Evolutionary conservation across 2,888 invertebrate species (phyloP), one percentile per base, ranked within the genome.

Genomic region (Panzeria rudis): DNA sequence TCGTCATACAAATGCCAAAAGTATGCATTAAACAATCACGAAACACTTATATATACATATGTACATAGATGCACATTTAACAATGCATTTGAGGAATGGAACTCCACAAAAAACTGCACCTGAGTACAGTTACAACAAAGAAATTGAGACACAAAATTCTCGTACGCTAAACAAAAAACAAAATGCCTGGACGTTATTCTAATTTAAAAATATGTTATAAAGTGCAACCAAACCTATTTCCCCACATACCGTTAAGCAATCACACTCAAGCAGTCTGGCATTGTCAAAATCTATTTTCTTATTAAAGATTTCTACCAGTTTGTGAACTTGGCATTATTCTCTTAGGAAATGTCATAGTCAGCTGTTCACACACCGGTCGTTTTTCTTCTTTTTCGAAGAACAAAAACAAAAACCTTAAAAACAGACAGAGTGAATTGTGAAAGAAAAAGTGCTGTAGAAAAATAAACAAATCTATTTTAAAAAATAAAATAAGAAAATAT

Each of bases 351-450:
- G 83, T 69, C 78, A 73, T 41, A 38, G 41, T 61, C 80, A 86
- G 83, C 83, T 85, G 84, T 81, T 61, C 4, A 15, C 38, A 41
- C 52, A 50, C 77, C 77, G 81, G 68, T 52, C 13, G 35, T 80
- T 13, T 75, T 15, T 3, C 15, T 59, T 25, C 44, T 41, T 50
- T 1, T 11, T 38, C 23, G 29, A 29, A 69, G 35, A 52, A 52
- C 56, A 76, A 80, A 77, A 76, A 80, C 52, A 80, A 61, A 68
- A 80, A 44, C 32, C 69, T 61, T 38, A 23, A 72, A 73, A 71
- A 76, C 56, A 62, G 47, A 61, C 11, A 8, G 23, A 44, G 20
- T 52, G 66, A 59, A 69, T 44, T 56, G 50, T 47, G 25, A 44
- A 72, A 23, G 29, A 79, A 75, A 71, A 66, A 72, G 76, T 80